Evolutionary conservation across 2,888 invertebrate species (phyloP).

Genomic region (Limenitis camilla): DNA sequence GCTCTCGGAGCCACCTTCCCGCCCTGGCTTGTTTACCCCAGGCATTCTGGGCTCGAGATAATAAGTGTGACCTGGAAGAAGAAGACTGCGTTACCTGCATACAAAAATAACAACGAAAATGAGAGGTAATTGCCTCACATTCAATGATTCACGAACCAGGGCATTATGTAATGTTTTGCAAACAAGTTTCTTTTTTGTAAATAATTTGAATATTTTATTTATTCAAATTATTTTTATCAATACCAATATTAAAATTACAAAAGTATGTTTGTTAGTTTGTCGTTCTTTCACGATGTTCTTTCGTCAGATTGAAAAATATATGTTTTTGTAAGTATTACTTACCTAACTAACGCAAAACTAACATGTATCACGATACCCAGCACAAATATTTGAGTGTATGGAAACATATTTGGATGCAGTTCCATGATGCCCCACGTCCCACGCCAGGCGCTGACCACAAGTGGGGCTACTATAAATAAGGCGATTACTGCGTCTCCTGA

Average conservation of each 20-base stretch:
- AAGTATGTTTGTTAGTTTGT: not conserved
- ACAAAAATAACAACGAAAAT: no score
- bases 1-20: slow-evolving; percentile 49
- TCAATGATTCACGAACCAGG: no score
- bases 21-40: slow-evolving; percentile 40
- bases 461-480: slow-evolving; percentile 77
- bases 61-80: slow-evolving; percentile 46
- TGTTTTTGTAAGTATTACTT: no score
- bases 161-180: not conserved
- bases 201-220: not conserved
- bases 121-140: no score
- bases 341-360: slow-evolving; percentile 73
- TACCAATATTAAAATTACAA: not conserved
- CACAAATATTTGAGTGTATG: slow-evolving; percentile 63
- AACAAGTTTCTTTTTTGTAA: no score
- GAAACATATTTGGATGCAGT: slow-evolving; percentile 75
- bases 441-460: slow-evolving; percentile 90
- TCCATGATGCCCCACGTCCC: slow-evolving; percentile 89
- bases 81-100: no score
- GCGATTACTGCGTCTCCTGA: slow-evolving; percentile 55
- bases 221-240: no score
- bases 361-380: slow-evolving; percentile 72
- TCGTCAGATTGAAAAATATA: no score
- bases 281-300: no score
- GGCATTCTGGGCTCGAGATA: slow-evolving; percentile 46